Evolutionary conservation across 2,113 vertebrate genomes (phyloP).

Genomic region (Halcyon malimbica): DNA sequence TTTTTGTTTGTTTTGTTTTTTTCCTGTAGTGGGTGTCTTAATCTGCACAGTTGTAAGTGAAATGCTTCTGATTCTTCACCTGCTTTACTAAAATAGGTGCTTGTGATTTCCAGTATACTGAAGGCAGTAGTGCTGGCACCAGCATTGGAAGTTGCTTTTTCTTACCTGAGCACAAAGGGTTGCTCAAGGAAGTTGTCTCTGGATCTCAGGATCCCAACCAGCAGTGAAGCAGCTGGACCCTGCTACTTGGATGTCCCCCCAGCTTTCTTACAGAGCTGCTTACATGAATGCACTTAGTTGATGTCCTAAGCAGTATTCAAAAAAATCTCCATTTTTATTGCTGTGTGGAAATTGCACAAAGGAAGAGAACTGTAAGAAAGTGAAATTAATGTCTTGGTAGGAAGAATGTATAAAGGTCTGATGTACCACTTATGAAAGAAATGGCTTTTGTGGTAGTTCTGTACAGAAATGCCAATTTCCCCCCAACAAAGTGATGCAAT

Average conservation of each 20-base stretch:
- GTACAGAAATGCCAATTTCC: background rate
- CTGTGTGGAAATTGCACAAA: background rate
- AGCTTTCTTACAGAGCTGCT: background rate
- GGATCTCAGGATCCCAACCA: background rate
- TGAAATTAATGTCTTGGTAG: background rate
- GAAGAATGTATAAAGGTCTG: background rate
- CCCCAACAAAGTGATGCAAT: background rate
- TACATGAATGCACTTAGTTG: background rate
- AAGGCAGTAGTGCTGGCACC: background rate
- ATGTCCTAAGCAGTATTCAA: background rate
- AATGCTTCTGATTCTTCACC: conserved; percentile 20
- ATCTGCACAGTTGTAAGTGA: background rate
- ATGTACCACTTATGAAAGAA: background rate
- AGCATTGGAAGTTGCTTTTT: background rate
- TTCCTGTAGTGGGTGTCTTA: background rate
- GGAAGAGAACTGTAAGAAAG: background rate
- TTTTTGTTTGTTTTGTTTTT: background rate
- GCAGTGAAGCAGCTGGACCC: background rate
- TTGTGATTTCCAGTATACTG: background rate
- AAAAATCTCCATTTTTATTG: background rate
- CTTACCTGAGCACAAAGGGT: background rate
- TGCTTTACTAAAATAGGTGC: background rate
- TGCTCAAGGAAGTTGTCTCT: background rate
- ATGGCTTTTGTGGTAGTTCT: background rate
- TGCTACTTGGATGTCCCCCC: background rate